Percentiles rank a stretch among this genome's conserved stretches.
Evolutionary conservation across 2,888 invertebrate species (phyloP).

Genomic region (Melanargia galathea): DNA sequence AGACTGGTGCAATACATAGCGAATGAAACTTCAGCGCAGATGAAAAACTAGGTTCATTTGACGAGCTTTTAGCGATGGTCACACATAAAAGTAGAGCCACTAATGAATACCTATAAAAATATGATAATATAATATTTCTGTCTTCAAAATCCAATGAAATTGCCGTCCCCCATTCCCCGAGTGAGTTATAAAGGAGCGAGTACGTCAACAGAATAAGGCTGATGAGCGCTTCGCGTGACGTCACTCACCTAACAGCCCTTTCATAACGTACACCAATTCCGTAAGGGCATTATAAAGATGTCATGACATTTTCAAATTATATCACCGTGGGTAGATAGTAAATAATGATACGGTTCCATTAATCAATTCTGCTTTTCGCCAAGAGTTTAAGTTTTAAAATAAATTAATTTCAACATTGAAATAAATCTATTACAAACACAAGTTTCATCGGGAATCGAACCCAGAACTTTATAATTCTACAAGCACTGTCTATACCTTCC

Average conservation of each 20-base stretch:
- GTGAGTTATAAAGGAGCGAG: conserved; percentile 56
- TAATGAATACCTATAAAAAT: too few relatives aligned
- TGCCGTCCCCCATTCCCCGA: conserved; percentile 47
- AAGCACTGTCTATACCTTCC: too few relatives aligned
- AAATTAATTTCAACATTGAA: conserved; percentile 22
- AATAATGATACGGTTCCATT: conserved; percentile 16
- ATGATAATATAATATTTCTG: conserved; percentile 4
- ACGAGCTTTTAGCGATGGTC: background rate
- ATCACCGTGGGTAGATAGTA: conserved; percentile 27
- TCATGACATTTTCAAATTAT: conserved; percentile 39
- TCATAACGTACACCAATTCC: conserved; percentile 34
- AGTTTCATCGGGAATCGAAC: background rate
- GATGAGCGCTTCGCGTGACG: conserved; percentile 73
- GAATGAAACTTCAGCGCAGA: too few relatives aligned
- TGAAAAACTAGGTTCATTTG: too few relatives aligned
- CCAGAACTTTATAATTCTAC: too few relatives aligned
- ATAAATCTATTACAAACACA: background rate
- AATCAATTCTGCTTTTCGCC: conserved; percentile 17
- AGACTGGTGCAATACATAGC: too few relatives aligned
- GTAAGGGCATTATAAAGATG: conserved; percentile 40
- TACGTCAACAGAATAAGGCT: conserved; percentile 47
- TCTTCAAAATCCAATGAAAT: conserved; percentile 23
- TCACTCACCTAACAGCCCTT: conserved; percentile 37
- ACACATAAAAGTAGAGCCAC: background rate
- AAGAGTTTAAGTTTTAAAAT: background rate